Percentiles rank a stretch among this genome's conserved stretches.
phyloP scores from a whole-genome alignment of 2,113 vertebrate genomes.

The Podarcis muralis region DNA sequence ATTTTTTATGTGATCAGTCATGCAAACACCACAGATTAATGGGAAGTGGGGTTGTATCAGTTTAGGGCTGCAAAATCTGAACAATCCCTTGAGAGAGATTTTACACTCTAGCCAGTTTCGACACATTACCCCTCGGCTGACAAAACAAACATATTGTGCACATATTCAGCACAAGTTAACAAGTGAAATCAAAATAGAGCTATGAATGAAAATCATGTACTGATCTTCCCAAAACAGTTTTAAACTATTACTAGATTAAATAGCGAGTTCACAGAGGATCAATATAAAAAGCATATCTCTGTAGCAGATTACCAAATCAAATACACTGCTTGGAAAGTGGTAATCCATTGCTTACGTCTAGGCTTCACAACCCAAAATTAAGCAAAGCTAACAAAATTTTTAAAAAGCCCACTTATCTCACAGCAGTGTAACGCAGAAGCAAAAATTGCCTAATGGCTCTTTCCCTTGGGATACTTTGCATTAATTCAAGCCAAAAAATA shows the following conservation, averaged over 20 bases:
- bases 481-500: too few species aligned
- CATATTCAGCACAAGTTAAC: background rate
- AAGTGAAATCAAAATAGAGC: background rate
- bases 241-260: background rate
- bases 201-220: background rate
- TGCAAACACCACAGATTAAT: background rate
- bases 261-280: background rate
- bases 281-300: background rate
- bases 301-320: background rate
- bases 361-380: background rate
- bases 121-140: background rate
- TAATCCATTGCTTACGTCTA: background rate
- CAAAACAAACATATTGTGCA: background rate
- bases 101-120: background rate
- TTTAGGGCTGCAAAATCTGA: background rate
- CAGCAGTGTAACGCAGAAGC: background rate
- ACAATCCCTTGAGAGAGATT: background rate
- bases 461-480: background rate
- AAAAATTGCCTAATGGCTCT: background rate
- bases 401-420: background rate
- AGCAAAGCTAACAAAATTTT: background rate
- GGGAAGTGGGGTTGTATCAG: conserved; percentile 5
- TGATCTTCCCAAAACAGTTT: background rate
- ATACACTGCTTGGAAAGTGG: background rate
- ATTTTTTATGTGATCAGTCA: background rate